Evolutionary conservation across 2,797 vertebrate species (phyloP), one percentile per base, ranked within the genome.

Genomic region (Siniperca scherzeri): DNA sequence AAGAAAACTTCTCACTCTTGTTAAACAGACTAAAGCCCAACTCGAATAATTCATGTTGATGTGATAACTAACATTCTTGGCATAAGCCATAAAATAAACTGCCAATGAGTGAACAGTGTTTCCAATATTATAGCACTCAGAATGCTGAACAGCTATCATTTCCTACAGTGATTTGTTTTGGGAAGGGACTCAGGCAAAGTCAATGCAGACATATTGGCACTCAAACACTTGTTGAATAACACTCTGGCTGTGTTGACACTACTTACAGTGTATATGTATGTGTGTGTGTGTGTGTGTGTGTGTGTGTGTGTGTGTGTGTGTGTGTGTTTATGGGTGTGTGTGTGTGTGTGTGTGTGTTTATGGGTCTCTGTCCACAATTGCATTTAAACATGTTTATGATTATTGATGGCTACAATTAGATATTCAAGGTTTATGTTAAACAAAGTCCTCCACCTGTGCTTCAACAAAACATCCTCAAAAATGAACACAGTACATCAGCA

Each of bases 51-150:
- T 42, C 16, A 38, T 19, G 70, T 72, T 16, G 22, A 74, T 66
- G 76, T 79, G 78, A 86, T 78, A 74, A 84, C 57, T 74, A 57
- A 80, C 55, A 83, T 83, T 91, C 86, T 84, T 91, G 84, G 81
- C 65, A 77, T 36, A 7, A 66, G 30, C 22, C 77, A 52, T 70
- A 70, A 86, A 88, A 89, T 69, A 88, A 92, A 87, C 82, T 21
- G 4, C 22, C 66, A 38, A 42, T 36, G 36, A 68, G 72, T 5
- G 61, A 83, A 60, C 50, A 48, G 61, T 21, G 70, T 77, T 83
- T 87, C n/a, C 46, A 69, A 21, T 77, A 68, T 53, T 85, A 66
- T 36, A 27, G 56, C 33, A 25, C 44, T 50, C 30, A 42, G 53
- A 74, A 67, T 22, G 42, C 78, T n/a, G 16, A 59, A 42, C 60